Evolutionary conservation across 2,888 invertebrate species (phyloP).

Genomic region (Spodoptera littoralis): DNA sequence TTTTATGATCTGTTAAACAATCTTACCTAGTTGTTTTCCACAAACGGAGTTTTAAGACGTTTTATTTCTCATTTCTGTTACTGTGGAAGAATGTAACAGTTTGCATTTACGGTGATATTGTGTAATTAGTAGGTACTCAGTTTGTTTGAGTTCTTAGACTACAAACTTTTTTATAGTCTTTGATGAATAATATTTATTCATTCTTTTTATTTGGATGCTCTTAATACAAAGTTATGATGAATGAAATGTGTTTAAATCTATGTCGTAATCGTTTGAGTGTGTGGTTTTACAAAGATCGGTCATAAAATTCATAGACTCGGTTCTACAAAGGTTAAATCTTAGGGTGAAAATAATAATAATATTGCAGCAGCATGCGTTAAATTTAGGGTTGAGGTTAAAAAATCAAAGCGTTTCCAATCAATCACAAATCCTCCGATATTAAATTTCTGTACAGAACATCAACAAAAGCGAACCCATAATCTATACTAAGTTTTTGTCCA

Average conservation of each 20-base stretch:
- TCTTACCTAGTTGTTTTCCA: constrained; percentile 48
- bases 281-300: no score
- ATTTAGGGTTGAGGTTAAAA: constrained; percentile 38
- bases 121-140: constrained; percentile 6
- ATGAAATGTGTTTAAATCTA: no score
- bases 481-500: constrained; percentile 71
- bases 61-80: constrained; percentile 41
- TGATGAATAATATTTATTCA: no score
- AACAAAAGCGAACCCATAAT: constrained; percentile 61
- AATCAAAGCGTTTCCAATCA: constrained; percentile 55
- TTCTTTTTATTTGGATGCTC: no score
- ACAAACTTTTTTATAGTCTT: no score
- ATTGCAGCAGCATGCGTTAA: constrained; percentile 21
- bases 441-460: constrained; percentile 54
- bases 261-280: no score
- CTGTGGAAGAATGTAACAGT: constrained; percentile 31
- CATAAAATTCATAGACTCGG: no score
- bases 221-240: no score
- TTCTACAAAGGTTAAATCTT: neutral
- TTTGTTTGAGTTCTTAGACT: constrained; percentile 1
- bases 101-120: constrained; percentile 23
- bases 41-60: constrained; percentile 29
- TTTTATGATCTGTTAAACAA: constrained; percentile 60
- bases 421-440: constrained; percentile 56
- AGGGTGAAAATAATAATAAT: constrained; percentile 15